Base-by-base conservation (phyloP, 2,888 invertebrate species). In the Microctonus brassicae region DNA sequence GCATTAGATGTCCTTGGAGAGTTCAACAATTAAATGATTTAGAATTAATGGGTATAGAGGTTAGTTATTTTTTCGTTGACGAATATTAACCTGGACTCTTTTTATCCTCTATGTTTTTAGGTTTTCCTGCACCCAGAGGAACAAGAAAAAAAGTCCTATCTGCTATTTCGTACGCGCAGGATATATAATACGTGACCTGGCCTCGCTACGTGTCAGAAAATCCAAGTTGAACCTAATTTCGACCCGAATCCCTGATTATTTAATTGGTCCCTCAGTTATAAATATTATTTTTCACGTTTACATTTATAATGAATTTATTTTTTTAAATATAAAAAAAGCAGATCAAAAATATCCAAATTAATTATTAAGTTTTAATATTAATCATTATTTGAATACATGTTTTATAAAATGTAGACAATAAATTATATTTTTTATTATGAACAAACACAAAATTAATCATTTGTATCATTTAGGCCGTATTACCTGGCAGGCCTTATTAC, bases 201-300 rank as follows among this genome's bases (percentile, higher is more conserved):
- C 47, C 57, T 73, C 63, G 52, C 64, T 73, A 65, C 69, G 69
- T 66, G 75, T 73, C 75, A 76, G 74, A 76, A 80, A 78, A 80
- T 80, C 76, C 79, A 76, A 75, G 75, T 75, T 70, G 69, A 68
- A 75, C 75, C 75, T 73, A 76, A 76, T 73, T 76, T 78, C 69
- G 75, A 75, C 71, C 74, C 63, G 71, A 77, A 79, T 79, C 78
- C 74, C 76, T 71, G 69, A 66, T 78, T 74, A 77, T 73, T 70
- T 70, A 76, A 75, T 77, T 76, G 62, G 71, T 33, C 63, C 69
- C 52, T n/a, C n/a, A n/a, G n/a, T n/a, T n/a, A n/a, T n/a, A n/a
- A n/a, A n/a, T n/a, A n/a, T n/a, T n/a, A n/a, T n/a, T n/a, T n/a
- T n/a, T n/a, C n/a, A n/a, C n/a, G n/a, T n/a, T n/a, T n/a, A n/a